A percentile compares a stretch with the other conserved stretches of the same genome.
Conservation (phyloP, 1,140 invertebrate genomes). For the Onthophagus taurus region DNA sequence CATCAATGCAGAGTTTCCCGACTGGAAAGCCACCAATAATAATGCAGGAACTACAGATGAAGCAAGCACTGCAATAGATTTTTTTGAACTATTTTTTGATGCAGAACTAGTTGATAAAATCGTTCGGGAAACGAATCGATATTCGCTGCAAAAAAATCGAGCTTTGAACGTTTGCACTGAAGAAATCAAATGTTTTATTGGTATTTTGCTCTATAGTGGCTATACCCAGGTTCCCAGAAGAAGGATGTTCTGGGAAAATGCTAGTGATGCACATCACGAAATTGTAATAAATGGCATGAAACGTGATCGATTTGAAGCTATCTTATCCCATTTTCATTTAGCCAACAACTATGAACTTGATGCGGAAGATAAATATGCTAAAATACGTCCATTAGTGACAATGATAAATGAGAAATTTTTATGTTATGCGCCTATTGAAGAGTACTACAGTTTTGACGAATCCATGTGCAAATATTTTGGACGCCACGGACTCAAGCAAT, state of each 20-base stretch:
- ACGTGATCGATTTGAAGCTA: neutral
- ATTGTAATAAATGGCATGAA: neutral
- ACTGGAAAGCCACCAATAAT: too few relatives aligned
- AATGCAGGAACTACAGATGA: too few relatives aligned
- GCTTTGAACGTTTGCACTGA: too few relatives aligned
- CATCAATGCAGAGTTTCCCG: too few relatives aligned
- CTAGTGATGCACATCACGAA: neutral
- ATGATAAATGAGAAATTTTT: constrained; percentile 16
- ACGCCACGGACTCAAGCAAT: constrained; percentile 26
- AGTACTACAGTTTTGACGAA: constrained; percentile 29
- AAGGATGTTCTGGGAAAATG: neutral
- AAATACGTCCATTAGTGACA: constrained; percentile 19
- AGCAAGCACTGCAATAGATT: too few relatives aligned
- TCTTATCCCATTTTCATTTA: neutral
- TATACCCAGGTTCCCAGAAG: constrained; percentile 1
- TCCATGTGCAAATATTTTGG: constrained; percentile 31
- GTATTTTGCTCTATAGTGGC: constrained; percentile 3
- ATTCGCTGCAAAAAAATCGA: too few relatives aligned
- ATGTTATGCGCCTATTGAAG: too few relatives aligned
- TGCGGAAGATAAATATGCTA: constrained; percentile 16
- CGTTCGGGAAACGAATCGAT: too few relatives aligned
- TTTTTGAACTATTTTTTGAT: too few relatives aligned
- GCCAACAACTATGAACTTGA: neutral
- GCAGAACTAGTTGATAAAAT: too few relatives aligned
- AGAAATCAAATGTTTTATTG: constrained; percentile 8